Conservation (phyloP, 2,888 invertebrate species). For the Hirtodrosophila cameraria region DNA sequence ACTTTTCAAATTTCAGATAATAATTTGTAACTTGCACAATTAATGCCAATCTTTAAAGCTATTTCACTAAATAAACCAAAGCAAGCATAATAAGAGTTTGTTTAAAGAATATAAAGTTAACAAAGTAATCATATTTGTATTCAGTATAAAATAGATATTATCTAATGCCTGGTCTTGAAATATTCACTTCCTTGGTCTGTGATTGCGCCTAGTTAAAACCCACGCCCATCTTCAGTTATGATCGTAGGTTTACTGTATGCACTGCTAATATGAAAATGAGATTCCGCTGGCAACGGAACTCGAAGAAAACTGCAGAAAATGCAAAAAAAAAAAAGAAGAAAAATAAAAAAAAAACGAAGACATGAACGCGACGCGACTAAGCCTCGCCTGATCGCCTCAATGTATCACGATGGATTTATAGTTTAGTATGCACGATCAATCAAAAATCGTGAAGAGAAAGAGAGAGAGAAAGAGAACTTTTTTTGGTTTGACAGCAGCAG, state of each 20-base stretch:
- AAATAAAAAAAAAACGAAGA: constrained; percentile 35
- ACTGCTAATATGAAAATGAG: constrained; percentile 75
- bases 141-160: neutral
- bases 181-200: neutral
- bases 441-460: constrained; percentile 82
- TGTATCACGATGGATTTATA: constrained; percentile 85
- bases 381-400: constrained; percentile 84
- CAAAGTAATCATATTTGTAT: too few relatives aligned
- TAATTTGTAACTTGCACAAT: too few relatives aligned
- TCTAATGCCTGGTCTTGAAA: neutral
- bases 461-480: constrained; percentile 39
- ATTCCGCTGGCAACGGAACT: constrained; percentile 47
- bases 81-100: too few relatives aligned
- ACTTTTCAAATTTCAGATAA: too few relatives aligned
- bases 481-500: constrained; percentile 18
- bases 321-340: constrained; percentile 14
- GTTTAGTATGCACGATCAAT: constrained; percentile 85
- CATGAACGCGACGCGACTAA: constrained; percentile 48
- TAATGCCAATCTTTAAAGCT: too few relatives aligned
- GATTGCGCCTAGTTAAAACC: neutral
- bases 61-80: too few relatives aligned
- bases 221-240: constrained; percentile 26
- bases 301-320: constrained; percentile 32
- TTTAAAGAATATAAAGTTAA: too few relatives aligned
- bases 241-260: constrained; percentile 47